Base-by-base conservation (phyloP, 2,888 invertebrate species). In the Disparrhopalites patrizii region DNA sequence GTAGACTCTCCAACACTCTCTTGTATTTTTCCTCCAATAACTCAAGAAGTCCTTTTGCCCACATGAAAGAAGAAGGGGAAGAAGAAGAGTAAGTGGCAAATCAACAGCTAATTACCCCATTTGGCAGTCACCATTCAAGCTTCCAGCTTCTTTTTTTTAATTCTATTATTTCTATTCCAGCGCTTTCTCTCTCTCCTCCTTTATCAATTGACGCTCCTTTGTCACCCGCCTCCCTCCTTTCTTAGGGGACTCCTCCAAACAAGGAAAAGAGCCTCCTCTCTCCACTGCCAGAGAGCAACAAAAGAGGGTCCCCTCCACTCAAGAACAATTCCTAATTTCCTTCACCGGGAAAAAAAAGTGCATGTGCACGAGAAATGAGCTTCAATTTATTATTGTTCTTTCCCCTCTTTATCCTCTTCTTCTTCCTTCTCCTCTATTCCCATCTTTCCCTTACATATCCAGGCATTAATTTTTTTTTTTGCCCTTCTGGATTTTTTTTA, bases 11-110 rank as follows among this genome's bases (percentile, higher is more conserved):
- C 36, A 36, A 47, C 47, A 47, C 25, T 47, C 47, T 23, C 36
- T 36, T 7, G 15, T 36, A 10, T 15, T 36, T 36, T 36, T 36
- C 36, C 36, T 36, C 15, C 36, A 36, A 18, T 25, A 33, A 62
- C 67, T 69, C 65, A 62, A 60, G n/a, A n/a, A n/a, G 65, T 67
- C 63, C 67, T 67, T 63, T 62, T 63, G 65, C 60, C 64, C 52
- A 52, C 60, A 47, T 40, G 57, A 5, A 47, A 64, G n/a, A 56
- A 57, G n/a, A 15, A 56, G 33, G n/a, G 36, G 50, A 58, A n/a
- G 50, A 38, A 57, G 50, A 60, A 50, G 40, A 62, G 62, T 60
- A 50, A 54, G 47, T 58, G 55, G 62, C 57, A 54, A 58, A 61
- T 61, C 61, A 61, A 61, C 61, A 61, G 60, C 61, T 61, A 61